Conservation (phyloP, 2,888 invertebrate species). For the Aspidiotus rigidus region DNA sequence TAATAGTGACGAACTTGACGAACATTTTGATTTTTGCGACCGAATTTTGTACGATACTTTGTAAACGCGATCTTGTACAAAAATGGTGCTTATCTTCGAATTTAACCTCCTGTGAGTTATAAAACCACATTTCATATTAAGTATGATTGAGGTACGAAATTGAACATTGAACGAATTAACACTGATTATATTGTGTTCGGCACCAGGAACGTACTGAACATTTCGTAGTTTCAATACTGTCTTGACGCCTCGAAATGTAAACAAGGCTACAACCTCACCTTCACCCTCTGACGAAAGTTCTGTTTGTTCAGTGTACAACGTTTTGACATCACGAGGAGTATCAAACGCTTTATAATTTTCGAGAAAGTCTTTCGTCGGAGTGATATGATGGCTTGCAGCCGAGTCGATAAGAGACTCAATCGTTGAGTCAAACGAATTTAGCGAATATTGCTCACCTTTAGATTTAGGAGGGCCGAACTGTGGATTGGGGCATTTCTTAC, state of each 20-base stretch:
- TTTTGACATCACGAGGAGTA: not conserved
- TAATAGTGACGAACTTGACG: too few relatives aligned
- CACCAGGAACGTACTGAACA: not conserved
- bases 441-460: too few relatives aligned
- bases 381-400: not conserved
- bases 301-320: not conserved
- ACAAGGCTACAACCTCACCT: not conserved
- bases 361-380: not conserved
- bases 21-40: too few relatives aligned
- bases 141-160: not conserved
- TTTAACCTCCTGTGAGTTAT: not conserved
- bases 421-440: not conserved
- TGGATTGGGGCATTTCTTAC: not conserved
- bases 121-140: not conserved
- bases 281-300: not conserved
- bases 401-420: not conserved
- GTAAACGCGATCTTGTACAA: too few relatives aligned
- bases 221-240: too few relatives aligned
- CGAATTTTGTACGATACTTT: too few relatives aligned
- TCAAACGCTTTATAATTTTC: not conserved
- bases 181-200: not conserved
- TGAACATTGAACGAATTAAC: not conserved
- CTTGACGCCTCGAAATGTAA: too few relatives aligned
- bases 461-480: too few relatives aligned
- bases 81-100: too few relatives aligned